phyloP scores from a whole-genome alignment of 2,113 vertebrate genomes.

The Apaloderma vittatum region DNA sequence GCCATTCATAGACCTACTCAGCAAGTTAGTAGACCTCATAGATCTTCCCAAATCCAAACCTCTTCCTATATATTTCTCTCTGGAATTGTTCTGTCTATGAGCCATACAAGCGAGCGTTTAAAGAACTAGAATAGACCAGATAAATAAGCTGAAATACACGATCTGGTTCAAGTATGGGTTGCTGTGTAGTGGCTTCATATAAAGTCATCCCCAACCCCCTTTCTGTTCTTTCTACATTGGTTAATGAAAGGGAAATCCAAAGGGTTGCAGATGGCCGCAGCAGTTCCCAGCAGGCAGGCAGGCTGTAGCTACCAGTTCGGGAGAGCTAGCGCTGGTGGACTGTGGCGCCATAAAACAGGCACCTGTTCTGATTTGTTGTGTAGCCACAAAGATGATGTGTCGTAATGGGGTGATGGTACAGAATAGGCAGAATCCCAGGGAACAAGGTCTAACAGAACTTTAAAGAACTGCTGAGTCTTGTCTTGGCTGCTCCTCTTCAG shows the following conservation, averaged over 20 bases:
- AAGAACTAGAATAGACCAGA: background rate
- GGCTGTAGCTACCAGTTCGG: background rate
- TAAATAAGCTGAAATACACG: background rate
- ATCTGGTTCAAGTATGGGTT: background rate
- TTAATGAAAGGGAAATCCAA: background rate
- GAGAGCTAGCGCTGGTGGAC: background rate
- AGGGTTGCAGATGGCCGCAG: background rate
- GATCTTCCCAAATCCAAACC: background rate
- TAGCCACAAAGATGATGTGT: background rate
- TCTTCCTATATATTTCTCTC: background rate
- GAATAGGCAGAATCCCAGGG: background rate
- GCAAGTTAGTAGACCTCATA: background rate
- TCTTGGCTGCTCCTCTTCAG: background rate
- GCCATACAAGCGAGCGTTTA: background rate
- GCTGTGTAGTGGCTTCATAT: background rate
- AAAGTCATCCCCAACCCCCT: accelerated
- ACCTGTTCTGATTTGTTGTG: background rate
- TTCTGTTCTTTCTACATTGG: background rate
- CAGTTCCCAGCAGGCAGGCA: background rate
- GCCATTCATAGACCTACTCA: background rate
- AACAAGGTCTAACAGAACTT: background rate
- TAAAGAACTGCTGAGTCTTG: background rate
- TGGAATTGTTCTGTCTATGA: background rate
- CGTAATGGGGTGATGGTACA: background rate
- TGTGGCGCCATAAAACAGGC: background rate